Conservation (phyloP, 2,113 vertebrate species). For the Macrotis lagotis region DNA sequence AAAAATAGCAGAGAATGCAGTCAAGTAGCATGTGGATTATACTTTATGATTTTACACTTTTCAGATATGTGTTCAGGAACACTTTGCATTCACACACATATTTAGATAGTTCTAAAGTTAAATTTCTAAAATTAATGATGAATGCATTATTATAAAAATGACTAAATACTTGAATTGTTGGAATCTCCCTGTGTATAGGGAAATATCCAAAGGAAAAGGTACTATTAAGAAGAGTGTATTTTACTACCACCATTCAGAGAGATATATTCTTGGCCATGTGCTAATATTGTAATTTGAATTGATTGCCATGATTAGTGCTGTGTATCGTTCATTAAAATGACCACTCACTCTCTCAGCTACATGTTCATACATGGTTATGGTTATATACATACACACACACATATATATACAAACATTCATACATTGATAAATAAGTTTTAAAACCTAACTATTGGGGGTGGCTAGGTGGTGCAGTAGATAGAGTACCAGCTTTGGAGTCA, state of each 20-base stretch:
- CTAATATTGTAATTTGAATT: neutral
- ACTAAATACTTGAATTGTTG: neutral
- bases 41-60: neutral
- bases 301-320: neutral
- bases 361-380: too few species aligned
- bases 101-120: neutral
- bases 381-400: too few species aligned
- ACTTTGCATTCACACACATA: neutral
- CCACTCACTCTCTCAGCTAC: neutral
- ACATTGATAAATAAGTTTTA: too few species aligned
- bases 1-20: neutral
- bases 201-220: neutral
- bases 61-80: neutral
- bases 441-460: too few species aligned
- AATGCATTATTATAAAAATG: neutral
- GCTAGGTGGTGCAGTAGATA: too few species aligned
- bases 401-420: too few species aligned
- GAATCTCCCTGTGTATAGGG: neutral
- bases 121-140: neutral
- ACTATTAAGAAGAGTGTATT: neutral
- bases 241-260: neutral
- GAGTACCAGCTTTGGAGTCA: too few species aligned
- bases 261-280: neutral
- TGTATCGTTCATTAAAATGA: neutral
- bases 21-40: neutral